These are phyloP conservation scores for Sebastiscus albofasciatus DNA, from an alignment of 2,797 vertebrate species.

Conservation along the genomic window DNA sequence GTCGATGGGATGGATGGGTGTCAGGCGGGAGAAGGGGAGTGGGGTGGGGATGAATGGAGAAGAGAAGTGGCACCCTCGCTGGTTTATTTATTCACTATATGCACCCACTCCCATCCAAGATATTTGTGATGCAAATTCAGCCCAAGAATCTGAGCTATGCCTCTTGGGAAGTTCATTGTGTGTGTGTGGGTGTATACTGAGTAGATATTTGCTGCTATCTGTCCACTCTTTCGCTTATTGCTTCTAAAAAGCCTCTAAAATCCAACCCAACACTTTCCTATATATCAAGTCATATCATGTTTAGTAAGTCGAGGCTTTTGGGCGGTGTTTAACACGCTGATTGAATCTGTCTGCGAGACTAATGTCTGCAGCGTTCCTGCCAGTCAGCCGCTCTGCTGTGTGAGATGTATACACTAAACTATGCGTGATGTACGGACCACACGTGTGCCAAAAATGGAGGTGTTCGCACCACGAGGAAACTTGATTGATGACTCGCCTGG, in stretches of 20 bases:
- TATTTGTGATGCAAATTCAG: slow-evolving; percentile 78
- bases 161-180: slow-evolving; percentile 64
- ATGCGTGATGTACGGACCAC: neutral
- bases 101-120: slow-evolving; percentile 59
- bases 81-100: slow-evolving; percentile 60
- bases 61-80: slow-evolving; percentile 35
- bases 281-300: slow-evolving; percentile 6
- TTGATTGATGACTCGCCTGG: slow-evolving; percentile 38
- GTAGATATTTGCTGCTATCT: slow-evolving; percentile 26
- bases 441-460: slow-evolving; percentile 17
- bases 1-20: slow-evolving; percentile 55
- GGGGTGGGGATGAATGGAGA: slow-evolving; percentile 24
- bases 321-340: slow-evolving; percentile 43
- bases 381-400: slow-evolving; percentile 32
- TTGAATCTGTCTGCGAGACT: slow-evolving; percentile 38
- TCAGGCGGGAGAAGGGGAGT: neutral
- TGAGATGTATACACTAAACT: neutral
- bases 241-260: neutral
- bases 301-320: slow-evolving; percentile 26
- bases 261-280: neutral
- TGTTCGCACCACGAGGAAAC: neutral
- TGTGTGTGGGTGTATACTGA: slow-evolving; percentile 29
- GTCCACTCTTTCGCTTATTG: slow-evolving; percentile 26
- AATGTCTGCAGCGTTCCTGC: slow-evolving; percentile 13
- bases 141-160: slow-evolving; percentile 68